Evolutionary conservation across 2,113 vertebrate genomes (phyloP).

Genomic region (Bufo gargarizans): DNA sequence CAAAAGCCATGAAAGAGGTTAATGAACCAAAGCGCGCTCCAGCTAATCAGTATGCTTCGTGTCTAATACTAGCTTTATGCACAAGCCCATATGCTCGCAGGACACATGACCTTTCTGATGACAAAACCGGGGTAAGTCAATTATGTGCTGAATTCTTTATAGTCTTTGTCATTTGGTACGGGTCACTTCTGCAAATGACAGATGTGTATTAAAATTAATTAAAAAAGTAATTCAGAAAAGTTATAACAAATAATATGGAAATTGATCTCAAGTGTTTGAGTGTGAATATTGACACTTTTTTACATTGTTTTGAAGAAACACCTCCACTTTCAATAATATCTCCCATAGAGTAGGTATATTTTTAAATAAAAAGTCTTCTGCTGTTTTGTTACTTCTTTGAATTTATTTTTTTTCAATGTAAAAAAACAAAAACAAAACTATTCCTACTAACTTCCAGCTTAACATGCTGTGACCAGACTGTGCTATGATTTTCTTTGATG

Average conservation of each 20-base stretch:
- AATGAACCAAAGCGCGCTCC: conserved; percentile 48
- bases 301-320: no score
- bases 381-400: no score
- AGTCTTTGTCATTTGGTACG: neutral
- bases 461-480: no score
- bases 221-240: neutral
- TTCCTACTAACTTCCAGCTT: no score
- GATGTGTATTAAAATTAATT: neutral
- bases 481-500: no score
- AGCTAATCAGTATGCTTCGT: conserved; percentile 47
- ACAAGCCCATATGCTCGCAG: conserved; percentile 38
- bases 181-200: neutral
- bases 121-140: neutral
- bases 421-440: no score
- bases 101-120: conserved; percentile 2
- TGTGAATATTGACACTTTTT: no score
- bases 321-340: no score
- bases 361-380: no score
- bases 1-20: conserved; percentile 43
- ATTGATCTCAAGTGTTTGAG: no score
- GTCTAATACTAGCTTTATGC: conserved; percentile 46
- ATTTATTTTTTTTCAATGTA: no score
- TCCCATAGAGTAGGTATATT: no score
- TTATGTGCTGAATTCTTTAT: conserved; percentile 8
- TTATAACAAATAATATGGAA: neutral